phyloP scores from a whole-genome alignment of 2,113 vertebrate species.

The Syngnathus typhle region DNA sequence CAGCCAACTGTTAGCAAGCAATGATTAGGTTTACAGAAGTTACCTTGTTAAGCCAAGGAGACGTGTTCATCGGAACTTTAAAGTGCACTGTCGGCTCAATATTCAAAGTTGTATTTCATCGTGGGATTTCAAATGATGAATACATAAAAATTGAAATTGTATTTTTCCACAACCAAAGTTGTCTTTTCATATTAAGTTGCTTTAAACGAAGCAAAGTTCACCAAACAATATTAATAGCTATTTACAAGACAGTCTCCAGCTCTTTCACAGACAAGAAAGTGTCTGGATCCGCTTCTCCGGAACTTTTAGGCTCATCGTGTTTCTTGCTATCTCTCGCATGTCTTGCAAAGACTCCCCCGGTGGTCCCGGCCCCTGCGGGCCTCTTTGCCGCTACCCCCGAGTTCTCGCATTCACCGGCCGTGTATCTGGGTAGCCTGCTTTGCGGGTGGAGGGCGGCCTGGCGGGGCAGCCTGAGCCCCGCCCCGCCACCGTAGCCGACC shows the following conservation, averaged over 20 bases:
- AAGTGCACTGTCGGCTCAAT: background rate
- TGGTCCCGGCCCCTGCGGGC: slow-evolving; percentile 2
- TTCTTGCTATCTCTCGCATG: slow-evolving; percentile 18
- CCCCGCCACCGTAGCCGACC: slow-evolving; percentile 16
- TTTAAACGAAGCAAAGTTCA: background rate
- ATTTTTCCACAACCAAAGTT: background rate
- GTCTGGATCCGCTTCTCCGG: slow-evolving; percentile 31
- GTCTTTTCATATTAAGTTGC: background rate
- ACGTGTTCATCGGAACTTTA: background rate
- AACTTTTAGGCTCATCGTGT: slow-evolving; percentile 18
- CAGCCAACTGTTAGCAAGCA: slow-evolving; percentile 2
- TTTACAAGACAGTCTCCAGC: slow-evolving; percentile 67
- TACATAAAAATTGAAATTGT: too few species aligned
- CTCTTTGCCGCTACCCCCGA: slow-evolving; percentile 14
- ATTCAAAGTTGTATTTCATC: background rate
- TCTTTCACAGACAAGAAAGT: slow-evolving; percentile 52
- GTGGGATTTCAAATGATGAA: too few species aligned
- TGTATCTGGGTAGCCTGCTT: slow-evolving; percentile 39
- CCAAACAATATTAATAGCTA: background rate
- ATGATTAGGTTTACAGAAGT: slow-evolving; percentile 1
- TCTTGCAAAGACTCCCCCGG: slow-evolving; percentile 18
- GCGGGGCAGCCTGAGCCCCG: slow-evolving; percentile 30
- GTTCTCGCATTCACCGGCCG: slow-evolving; percentile 37
- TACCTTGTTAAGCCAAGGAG: background rate
- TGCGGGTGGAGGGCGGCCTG: slow-evolving; percentile 35